Evolutionary conservation across 2,888 invertebrate genomes (phyloP), one percentile per base, ranked within the genome.

Genomic region (Sabellastarte sp.): DNA sequence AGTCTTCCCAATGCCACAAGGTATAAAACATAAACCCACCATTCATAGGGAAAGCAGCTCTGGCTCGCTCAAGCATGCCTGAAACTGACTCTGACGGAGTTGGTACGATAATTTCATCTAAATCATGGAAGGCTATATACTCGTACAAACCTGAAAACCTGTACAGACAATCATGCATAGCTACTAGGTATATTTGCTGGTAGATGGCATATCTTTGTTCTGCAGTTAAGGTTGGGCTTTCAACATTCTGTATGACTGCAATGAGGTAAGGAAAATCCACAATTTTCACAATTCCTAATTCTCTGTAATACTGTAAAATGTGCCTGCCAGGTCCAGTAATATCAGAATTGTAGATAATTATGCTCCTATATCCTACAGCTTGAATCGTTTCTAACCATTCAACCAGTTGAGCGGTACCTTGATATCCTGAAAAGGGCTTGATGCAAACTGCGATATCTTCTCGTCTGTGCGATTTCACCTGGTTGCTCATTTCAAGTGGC

Each of bases 1-100:
- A 33, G 3, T 65, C 63, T 50, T 65, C 65, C n/a, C 64, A 65
- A 56, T 65, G 65, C 65, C 65, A 65, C n/a, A 63, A 59, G 52
- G 65, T 65, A 2, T 60, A 29, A 41, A 65, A 65, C 30, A 60
- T 15, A 30, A 50, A 65, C 2, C 56, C 63, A 15, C 50, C 63
- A 28, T 50, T 60, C 26, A 4, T 28, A 1, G 41, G 20, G 24
- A 55, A 32, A 4, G n/a, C 10, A 32, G 50, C 24, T 2, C 20
- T 30, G 1, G 59, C 32, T 28, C 50, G 20, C 2, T 3, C 10
- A 4, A 65, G 20, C 2, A 59, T 50, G 28, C 2, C 33, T 15
- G 29, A 3, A 26, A 65, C 10, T 24, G 59, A 32, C 50, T 31
- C 52, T 15, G 33, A 29, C 4, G n/a, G 33, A 2, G 55, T 31